These are phyloP conservation scores for Eristalis pertinax DNA, from an alignment of 2,888 invertebrate genomes.

Conservation along the genomic window DNA sequence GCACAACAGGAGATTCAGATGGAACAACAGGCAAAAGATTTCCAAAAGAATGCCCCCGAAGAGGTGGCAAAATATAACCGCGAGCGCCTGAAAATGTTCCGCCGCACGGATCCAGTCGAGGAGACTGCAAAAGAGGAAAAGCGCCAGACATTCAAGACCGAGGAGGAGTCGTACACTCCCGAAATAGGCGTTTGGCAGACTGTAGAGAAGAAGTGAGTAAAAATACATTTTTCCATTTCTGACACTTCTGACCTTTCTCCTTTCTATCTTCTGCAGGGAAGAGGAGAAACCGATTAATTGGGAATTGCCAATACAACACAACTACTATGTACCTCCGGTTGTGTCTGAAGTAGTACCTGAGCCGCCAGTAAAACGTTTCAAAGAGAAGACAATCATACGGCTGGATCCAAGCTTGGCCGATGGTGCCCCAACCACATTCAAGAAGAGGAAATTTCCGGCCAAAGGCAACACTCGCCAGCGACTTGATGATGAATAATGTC, in stretches of 20 bases:
- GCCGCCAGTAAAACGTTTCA: slow-evolving; percentile 80
- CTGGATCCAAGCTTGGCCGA: slow-evolving; percentile 74
- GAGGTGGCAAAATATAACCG: slow-evolving; percentile 82
- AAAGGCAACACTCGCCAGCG: slow-evolving; percentile 79
- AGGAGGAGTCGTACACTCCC: slow-evolving; percentile 83
- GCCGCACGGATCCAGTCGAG: slow-evolving; percentile 76
- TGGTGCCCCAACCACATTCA: slow-evolving; percentile 76
- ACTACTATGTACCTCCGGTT: slow-evolving; percentile 75
- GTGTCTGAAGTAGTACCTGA: slow-evolving; percentile 75
- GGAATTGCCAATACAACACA: slow-evolving; percentile 85
- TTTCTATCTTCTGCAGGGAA: slow-evolving; percentile 77
- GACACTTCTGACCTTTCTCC: neutral
- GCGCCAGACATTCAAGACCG: slow-evolving; percentile 82
- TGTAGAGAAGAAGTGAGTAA: slow-evolving; percentile 84
- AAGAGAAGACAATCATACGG: slow-evolving; percentile 78
- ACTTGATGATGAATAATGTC: slow-evolving; percentile 75
- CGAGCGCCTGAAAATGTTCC: slow-evolving; percentile 77
- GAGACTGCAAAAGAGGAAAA: slow-evolving; percentile 79
- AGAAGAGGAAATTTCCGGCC: slow-evolving; percentile 79
- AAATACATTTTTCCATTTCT: neutral
- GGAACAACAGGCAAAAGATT: slow-evolving; percentile 81
- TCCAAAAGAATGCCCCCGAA: slow-evolving; percentile 82
- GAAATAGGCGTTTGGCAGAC: slow-evolving; percentile 91
- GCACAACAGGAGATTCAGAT: slow-evolving; percentile 82
- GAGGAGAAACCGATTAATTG: slow-evolving; percentile 84